Evolutionary conservation across 2,888 invertebrate species (phyloP), one percentile per base, ranked within the genome.

Genomic region (Keiferia lycopersicella): DNA sequence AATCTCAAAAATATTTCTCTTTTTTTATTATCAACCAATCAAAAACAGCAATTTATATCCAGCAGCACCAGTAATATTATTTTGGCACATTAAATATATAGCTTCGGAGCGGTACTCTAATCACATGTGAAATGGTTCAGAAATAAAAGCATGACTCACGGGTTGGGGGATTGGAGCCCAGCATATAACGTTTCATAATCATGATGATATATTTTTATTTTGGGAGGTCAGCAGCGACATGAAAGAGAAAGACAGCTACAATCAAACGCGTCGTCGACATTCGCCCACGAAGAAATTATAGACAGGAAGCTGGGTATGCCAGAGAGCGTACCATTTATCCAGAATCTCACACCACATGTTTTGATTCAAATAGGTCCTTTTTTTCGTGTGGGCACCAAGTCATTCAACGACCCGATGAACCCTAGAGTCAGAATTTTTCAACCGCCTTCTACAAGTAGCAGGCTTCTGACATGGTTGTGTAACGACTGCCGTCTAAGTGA

Each of bases 201-300:
- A 67, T 76, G 73, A 67, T 76, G 73, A 78, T 76, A 77, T 76
- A 77, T 50, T 61, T 61, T 79, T 79, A 81, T 82, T 83, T 79
- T 72, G 74, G 77, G 76, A 76, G 69, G 59, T 41, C 56, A 56
- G 16, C 56, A 34, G 34, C 34, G 53, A n/a, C n/a, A n/a, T 26
- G n/a, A 10, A 16, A 8, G n/a, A 30, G 20, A 53, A 26, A 16
- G 18, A 16, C 2, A n/a, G 50, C 50, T 20, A 10, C 50, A 20
- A 56, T 56, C 34, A 16, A 56, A 56, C 34, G 16, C 30, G 34
- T 34, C 51, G 26, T 16, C 34, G 30, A 30, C 30, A 56, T 34
- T 16, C 34, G 10, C 34, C n/a, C 30, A 16, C 56, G 8, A 26
- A 18, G 12, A 53, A 34, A 34, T 34, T 34, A 34, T 34, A 34